These are phyloP conservation scores for Oreochromis mossambicus DNA, from an alignment of 2,797 vertebrate genomes.

Conservation along the genomic window DNA sequence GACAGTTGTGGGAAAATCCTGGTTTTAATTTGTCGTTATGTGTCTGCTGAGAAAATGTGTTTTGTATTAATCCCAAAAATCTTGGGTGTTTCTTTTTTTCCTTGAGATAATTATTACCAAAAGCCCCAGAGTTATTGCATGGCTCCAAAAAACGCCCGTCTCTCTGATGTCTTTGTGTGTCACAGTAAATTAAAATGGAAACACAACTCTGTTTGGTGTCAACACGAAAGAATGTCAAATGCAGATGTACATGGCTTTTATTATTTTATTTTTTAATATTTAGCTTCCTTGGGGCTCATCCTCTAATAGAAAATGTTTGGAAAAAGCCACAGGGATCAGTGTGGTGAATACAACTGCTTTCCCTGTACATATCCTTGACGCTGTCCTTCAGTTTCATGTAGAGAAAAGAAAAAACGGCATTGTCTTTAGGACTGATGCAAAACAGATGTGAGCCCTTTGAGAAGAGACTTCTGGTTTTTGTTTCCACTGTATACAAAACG, in stretches of 20 bases:
- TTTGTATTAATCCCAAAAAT: constrained; percentile 69
- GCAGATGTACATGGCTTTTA: constrained; percentile 44
- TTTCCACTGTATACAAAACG: constrained; percentile 26
- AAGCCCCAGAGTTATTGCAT: constrained; percentile 68
- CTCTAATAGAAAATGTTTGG: constrained; percentile 16
- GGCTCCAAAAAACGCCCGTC: constrained; percentile 27
- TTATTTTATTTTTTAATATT: constrained; percentile 27
- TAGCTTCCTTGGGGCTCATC: constrained; percentile 18
- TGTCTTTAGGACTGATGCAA: constrained; percentile 46
- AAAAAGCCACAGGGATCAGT: constrained; percentile 35
- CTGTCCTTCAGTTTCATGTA: constrained; percentile 50
- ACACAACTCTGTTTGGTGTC: constrained; percentile 51
- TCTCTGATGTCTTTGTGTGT: constrained; percentile 67
- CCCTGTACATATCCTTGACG: constrained; percentile 30
- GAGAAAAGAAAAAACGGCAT: constrained; percentile 8
- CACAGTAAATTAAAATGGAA: constrained; percentile 67
- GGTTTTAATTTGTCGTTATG: constrained; percentile 70
- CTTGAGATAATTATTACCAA: constrained; percentile 78
- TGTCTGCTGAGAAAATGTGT: constrained; percentile 68
- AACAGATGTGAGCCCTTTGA: constrained; percentile 56
- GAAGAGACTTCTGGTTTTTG: constrained; percentile 9
- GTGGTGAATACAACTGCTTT: constrained; percentile 42
- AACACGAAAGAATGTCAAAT: constrained; percentile 58
- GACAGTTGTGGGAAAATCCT: constrained; percentile 65
- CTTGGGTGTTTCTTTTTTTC: constrained; percentile 47